Evolutionary conservation across 2,888 invertebrate species (phyloP), one percentile per base, ranked within the genome.

Genomic region (Limnephilus lunatus): DNA sequence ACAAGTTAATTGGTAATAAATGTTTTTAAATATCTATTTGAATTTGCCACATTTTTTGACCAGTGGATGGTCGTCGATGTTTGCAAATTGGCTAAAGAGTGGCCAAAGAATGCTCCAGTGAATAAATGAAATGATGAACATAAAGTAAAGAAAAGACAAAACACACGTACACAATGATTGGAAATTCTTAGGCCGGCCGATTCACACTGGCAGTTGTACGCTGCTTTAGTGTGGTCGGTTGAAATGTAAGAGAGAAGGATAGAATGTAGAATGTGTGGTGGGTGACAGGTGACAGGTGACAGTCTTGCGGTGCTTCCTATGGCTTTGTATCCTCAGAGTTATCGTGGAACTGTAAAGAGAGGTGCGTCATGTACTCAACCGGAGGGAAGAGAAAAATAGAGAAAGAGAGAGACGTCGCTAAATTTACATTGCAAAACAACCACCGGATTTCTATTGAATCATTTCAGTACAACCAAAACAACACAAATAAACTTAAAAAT

Each of bases 301-400:
- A 30, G 86, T 86, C 81, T 87, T 30, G 44, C 39, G 81, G 86
- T 39, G 68, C 53, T 48, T 91, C 89, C 91, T 92, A 91, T 83
- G 53, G 91, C 86, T 80, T 93, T 88, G 89, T 87, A 44, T 91
- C 89, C 83, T 83, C 91, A 39, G 90, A 90, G 86, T 92, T 91
- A 91, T 83, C 89, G 85, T 91, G 68, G 85, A 90, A 90, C 93
- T 93, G 93, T 90, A 93, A 93, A 89, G 31, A 90, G 86, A 86
- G 48, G 48, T 86, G 31, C 48, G 39, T 19, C 30, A 87, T 31
- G 81, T 85, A 83, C 85, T 88, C 30, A 44, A 83, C 48, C 39
- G 53, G 19, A 82, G 25, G 11, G 83, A 3, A 9, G 19, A 88
- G 31, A 88, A 88, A n/a, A 31, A 53, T 35, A 53, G 19, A 30